Conservation (phyloP, 1,140 invertebrate species). For the Leptinotarsa undecemlineata region DNA sequence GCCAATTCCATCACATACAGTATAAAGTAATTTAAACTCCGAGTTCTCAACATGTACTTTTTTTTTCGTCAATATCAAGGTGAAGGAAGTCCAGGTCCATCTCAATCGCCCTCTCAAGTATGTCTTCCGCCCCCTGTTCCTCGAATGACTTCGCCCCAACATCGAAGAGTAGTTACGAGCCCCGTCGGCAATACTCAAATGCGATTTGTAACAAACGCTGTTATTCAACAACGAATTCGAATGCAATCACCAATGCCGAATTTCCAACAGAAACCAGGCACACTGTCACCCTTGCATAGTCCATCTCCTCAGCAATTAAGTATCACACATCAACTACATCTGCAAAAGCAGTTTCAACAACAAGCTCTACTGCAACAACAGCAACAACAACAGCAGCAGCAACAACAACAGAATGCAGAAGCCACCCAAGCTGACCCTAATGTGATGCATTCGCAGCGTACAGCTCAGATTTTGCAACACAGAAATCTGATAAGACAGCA, state of each 20-base stretch:
- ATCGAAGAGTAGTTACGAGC: conserved; percentile 61
- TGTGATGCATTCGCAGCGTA: conserved; percentile 45
- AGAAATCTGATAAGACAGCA: conserved; percentile 54
- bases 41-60: no score
- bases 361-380: conserved; percentile 42
- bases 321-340: conserved; percentile 50
- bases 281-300: conserved; percentile 52
- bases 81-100: conserved; percentile 52
- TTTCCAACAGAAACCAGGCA: conserved; percentile 50
- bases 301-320: conserved; percentile 48
- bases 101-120: conserved; percentile 53
- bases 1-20: no score
- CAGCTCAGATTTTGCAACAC: conserved; percentile 56
- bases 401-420: conserved; percentile 38
- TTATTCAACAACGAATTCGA: conserved; percentile 40
- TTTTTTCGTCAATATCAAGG: conserved; percentile 8
- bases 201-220: conserved; percentile 48
- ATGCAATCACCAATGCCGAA: conserved; percentile 43
- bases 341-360: conserved; percentile 52
- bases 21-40: no score
- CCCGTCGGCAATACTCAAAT: conserved; percentile 56
- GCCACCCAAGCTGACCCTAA: conserved; percentile 34
- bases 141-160: conserved; percentile 64
- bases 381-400: conserved; percentile 43
- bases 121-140: conserved; percentile 56